phyloP scores from a whole-genome alignment of 2,797 vertebrate species.

The Mus minutoides region DNA sequence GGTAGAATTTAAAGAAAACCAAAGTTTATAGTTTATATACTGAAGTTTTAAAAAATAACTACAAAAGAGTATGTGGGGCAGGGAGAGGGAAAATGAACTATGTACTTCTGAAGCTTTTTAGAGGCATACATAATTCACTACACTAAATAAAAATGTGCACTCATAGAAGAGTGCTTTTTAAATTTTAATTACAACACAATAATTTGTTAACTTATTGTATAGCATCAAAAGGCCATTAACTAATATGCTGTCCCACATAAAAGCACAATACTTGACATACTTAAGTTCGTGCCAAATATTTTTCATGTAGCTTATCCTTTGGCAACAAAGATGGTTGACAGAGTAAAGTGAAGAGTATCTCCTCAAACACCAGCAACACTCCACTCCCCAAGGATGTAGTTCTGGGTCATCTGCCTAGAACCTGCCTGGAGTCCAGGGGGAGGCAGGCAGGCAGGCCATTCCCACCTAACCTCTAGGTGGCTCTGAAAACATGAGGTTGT shows the following conservation, averaged over 20 bases:
- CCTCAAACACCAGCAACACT: neutral
- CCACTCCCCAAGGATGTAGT: neutral
- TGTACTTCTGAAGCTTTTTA: neutral
- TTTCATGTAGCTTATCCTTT: neutral
- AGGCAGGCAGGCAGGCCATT: constrained; percentile 50
- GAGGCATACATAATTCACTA: neutral
- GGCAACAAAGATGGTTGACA: neutral
- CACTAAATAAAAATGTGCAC: neutral
- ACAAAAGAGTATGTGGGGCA: no score
- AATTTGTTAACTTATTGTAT: neutral
- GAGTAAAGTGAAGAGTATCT: neutral
- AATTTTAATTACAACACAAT: neutral
- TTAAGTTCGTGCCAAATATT: neutral
- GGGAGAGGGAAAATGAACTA: neutral
- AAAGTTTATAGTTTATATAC: neutral
- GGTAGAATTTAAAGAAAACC: neutral
- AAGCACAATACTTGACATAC: neutral
- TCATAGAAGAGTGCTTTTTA: neutral
- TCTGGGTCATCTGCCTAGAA: neutral
- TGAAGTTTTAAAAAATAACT: neutral
- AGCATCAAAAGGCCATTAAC: neutral
- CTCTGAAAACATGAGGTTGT: constrained; percentile 53
- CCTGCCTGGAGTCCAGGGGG: constrained; percentile 40
- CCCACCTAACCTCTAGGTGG: constrained; percentile 35
- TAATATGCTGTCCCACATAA: neutral